phyloP scores from a whole-genome alignment of 2,888 invertebrate species.

The Drosophila fungiperda region DNA sequence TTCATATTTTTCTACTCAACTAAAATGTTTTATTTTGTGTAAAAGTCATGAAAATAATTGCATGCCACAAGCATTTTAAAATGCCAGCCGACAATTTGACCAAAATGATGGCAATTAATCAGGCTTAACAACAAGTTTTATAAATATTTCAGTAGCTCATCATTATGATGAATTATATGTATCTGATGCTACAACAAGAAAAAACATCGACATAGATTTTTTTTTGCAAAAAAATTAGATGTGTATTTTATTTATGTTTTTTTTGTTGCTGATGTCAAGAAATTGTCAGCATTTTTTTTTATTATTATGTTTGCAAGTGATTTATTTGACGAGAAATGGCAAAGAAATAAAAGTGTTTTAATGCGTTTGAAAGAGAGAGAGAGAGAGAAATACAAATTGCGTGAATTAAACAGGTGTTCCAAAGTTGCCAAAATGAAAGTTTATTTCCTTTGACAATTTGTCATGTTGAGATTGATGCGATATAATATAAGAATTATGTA shows the following conservation, averaged over 20 bases:
- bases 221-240: background rate
- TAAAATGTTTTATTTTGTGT: background rate
- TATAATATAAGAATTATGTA: slow-evolving; percentile 1
- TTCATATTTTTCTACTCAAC: background rate
- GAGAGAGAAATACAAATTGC: slow-evolving; percentile 17
- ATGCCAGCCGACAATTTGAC: slow-evolving; percentile 12
- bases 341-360: slow-evolving; percentile 6
- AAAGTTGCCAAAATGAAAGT: slow-evolving; percentile 42
- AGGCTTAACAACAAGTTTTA: slow-evolving; percentile 21
- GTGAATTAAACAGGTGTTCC: slow-evolving; percentile 51
- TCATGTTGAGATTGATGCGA: slow-evolving; percentile 34
- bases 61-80: background rate
- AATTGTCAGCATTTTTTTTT: slow-evolving; percentile 35
- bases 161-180: slow-evolving; percentile 46
- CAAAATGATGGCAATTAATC: slow-evolving; percentile 42
- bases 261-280: slow-evolving; percentile 19
- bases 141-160: slow-evolving; percentile 44
- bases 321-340: slow-evolving; percentile 39
- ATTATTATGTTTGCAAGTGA: slow-evolving; percentile 18
- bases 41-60: background rate
- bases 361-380: background rate
- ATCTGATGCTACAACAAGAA: slow-evolving; percentile 11
- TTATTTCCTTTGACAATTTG: slow-evolving; percentile 34
- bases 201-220: slow-evolving; percentile 1
- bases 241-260: background rate